Percentiles rank a stretch among this genome's conserved stretches.
These are phyloP conservation scores for Chloebia gouldiae DNA, from an alignment of 2,113 vertebrate genomes.

Conservation along the genomic window DNA sequence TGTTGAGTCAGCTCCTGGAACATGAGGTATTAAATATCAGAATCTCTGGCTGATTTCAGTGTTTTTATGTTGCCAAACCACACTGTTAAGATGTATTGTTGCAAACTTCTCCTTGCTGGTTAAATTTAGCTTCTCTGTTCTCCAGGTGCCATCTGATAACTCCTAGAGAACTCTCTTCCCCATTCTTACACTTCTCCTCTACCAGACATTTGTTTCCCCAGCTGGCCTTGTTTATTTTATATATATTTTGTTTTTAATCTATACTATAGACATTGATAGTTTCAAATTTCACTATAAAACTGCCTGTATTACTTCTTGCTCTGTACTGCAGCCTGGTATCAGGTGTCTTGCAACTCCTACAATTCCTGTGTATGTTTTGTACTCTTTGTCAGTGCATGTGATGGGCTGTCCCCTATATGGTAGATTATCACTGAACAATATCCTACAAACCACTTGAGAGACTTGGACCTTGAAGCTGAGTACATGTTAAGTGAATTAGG, in stretches of 20 bases:
- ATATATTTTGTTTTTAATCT: background rate
- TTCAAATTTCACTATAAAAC: background rate
- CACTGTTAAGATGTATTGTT: background rate
- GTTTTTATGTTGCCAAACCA: slow-evolving; percentile 18
- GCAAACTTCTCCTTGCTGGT: background rate
- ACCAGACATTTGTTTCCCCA: background rate
- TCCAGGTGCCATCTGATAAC: background rate
- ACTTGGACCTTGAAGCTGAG: background rate
- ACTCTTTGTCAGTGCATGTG: background rate
- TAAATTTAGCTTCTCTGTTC: background rate
- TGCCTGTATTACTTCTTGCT: background rate
- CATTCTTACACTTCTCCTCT: background rate
- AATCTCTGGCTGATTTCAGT: background rate
- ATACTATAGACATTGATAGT: background rate
- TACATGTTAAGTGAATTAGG: background rate
- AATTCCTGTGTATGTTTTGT: background rate
- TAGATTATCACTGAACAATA: background rate
- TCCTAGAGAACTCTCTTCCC: background rate
- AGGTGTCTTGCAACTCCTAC: background rate
- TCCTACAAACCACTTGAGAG: background rate
- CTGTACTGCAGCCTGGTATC: background rate
- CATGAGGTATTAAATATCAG: background rate
- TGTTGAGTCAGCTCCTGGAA: slow-evolving; percentile 10
- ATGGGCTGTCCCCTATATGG: background rate
- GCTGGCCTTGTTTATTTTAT: background rate